Base-by-base conservation (phyloP, 1,140 invertebrate species). In the Piezodorus guildinii region DNA sequence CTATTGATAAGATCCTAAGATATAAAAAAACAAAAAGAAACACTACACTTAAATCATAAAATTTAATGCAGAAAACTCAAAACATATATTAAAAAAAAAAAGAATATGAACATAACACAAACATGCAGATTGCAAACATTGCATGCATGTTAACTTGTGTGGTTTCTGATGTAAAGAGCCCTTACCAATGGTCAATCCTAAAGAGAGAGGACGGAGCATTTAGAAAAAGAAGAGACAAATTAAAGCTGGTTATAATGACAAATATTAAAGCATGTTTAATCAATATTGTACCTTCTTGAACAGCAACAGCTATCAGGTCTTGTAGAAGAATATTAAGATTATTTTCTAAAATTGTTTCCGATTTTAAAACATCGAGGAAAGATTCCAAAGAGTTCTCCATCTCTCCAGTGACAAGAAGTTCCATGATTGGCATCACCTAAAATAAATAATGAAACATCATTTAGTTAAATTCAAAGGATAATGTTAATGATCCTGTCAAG, bases 351-450 rank as follows among this genome's bases (percentile, higher is more conserved):
- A 23, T 46, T 12, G 25, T 12, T 45, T 66, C 65, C 14, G 43
- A 51, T 30, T 21, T 51, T 23, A 66, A 34, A 49, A 64, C 43
- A 44, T 46, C 23, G 12, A 66, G 23, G 21, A 63, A 66, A 21
- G 65, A 63, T 23, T 66, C 62, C 6, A 59, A 14, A 39, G 56
- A 39, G 25, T 66, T 64, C 14, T 60, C 62, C 56, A 64, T 66
- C 39, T 66, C 65, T 60, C 65, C 65, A 30, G 58, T 39, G 2
- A 66, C 27, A 2, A 66, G 23, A 12, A 66, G 44, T 2, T 56
- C 59, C 65, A 66, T 66, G 17, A 66, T 66, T 19, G 65, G 62
- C 39, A 67, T 52, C 1, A 69, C 68, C 68, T 69, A 27, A 39
- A 66, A 60, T 30, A 65, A 60, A 62, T 46, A 58, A 25, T 27